Evolutionary conservation across 1,140 invertebrate species (phyloP).

Genomic region (Hypothenemus hampei): DNA sequence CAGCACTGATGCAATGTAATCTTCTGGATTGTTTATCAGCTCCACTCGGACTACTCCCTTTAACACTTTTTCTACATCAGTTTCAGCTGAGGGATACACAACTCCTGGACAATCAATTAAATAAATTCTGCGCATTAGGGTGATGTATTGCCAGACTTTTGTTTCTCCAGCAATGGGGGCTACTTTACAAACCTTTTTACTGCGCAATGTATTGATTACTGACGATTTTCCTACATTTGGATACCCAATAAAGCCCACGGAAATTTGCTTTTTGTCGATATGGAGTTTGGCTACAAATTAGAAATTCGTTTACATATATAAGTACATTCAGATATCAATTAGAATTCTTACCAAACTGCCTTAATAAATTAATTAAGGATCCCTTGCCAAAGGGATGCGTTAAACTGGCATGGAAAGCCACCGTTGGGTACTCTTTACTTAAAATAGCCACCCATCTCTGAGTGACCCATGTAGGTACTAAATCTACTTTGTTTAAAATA

Average conservation of each 20-base stretch:
- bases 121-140: conserved; percentile 94
- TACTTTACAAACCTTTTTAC: conserved; percentile 96
- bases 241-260: conserved; percentile 98
- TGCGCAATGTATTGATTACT: conserved; percentile 92
- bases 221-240: conserved; percentile 99
- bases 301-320: not conserved
- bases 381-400: conserved; percentile 99
- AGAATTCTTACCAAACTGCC: conserved; percentile 76
- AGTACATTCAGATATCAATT: not conserved
- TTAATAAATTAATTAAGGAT: conserved; percentile 90
- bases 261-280: conserved; percentile 95
- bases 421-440: conserved; percentile 91
- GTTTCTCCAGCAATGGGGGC: conserved; percentile 99
- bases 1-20: conserved; percentile 85
- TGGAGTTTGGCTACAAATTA: conserved; percentile 67
- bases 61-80: conserved; percentile 92
- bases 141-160: conserved; percentile 99
- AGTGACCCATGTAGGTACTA: conserved; percentile 96
- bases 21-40: conserved; percentile 88
- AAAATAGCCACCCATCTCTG: conserved; percentile 92
- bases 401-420: conserved; percentile 97
- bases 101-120: conserved; percentile 99
- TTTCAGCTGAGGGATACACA: conserved; percentile 90
- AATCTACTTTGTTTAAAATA: conserved; percentile 91
- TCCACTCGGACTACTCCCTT: conserved; percentile 96